Conservation (phyloP, 1,140 invertebrate genomes). For the Solen grandis region DNA sequence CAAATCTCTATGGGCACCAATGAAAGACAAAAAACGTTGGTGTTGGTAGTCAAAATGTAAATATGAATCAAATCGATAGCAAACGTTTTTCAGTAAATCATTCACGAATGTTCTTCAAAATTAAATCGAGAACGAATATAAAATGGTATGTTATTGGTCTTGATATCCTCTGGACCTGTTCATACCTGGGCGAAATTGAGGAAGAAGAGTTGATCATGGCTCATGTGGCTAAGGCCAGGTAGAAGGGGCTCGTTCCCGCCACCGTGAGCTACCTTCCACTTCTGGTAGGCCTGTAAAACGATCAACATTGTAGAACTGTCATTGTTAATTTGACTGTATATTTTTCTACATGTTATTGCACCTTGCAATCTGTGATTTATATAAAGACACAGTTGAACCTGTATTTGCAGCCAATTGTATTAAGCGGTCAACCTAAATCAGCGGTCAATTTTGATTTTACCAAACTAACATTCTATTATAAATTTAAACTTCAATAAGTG, state of each 20-base stretch:
- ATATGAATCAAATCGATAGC: background rate
- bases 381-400: no score
- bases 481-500: no score
- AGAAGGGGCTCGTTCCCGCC: constrained; percentile 69
- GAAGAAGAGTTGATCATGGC: constrained; percentile 91
- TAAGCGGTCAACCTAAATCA: no score
- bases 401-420: no score
- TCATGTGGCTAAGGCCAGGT: constrained; percentile 83
- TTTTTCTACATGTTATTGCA: background rate
- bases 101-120: background rate
- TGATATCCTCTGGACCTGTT: background rate
- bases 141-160: background rate
- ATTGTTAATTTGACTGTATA: background rate
- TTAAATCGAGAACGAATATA: background rate
- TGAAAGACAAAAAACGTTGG: background rate
- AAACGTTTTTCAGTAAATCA: background rate
- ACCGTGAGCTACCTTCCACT: constrained; percentile 70
- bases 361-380: no score
- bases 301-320: no score
- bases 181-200: constrained; percentile 80
- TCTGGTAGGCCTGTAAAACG: constrained; percentile 72
- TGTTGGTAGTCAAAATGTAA: background rate
- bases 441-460: no score
- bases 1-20: no score
- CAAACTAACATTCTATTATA: no score